phyloP scores from a whole-genome alignment of 2,888 invertebrate species.

The Bembecia ichneumoniformis region DNA sequence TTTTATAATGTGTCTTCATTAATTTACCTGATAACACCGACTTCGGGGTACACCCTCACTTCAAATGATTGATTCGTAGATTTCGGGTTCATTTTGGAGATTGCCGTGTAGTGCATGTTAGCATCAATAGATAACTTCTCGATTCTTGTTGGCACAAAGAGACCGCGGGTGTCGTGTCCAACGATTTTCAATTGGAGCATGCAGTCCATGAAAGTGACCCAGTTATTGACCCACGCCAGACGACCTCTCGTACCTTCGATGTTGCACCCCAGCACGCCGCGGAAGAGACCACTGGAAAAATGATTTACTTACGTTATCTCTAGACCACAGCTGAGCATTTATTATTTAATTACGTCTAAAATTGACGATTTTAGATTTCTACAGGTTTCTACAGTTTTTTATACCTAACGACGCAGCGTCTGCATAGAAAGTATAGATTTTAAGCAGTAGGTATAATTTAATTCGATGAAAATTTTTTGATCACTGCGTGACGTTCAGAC shows the following conservation, averaged over 20 bases:
- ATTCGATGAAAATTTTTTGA: too few relatives aligned
- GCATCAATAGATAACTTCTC: constrained; percentile 80
- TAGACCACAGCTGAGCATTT: too few relatives aligned
- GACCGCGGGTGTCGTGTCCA: constrained; percentile 76
- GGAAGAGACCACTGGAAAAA: constrained; percentile 67
- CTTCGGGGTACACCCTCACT: constrained; percentile 58
- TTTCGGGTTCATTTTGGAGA: constrained; percentile 60
- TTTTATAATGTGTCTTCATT: background rate
- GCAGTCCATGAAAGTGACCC: constrained; percentile 91
- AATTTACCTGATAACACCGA: constrained; percentile 59
- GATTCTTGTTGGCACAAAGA: constrained; percentile 83
- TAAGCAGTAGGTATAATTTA: too few relatives aligned
- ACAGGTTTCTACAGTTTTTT: too few relatives aligned
- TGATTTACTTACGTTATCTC: too few relatives aligned
- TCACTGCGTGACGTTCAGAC: too few relatives aligned
- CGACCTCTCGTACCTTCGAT: constrained; percentile 63
- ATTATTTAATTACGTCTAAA: too few relatives aligned
- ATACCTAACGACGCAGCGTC: too few relatives aligned
- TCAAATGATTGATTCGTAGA: constrained; percentile 56
- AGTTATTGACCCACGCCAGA: constrained; percentile 83
- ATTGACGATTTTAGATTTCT: too few relatives aligned
- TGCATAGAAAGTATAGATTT: too few relatives aligned
- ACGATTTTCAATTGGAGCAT: constrained; percentile 88
- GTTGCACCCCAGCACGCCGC: constrained; percentile 71
- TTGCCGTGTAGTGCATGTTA: constrained; percentile 67